phyloP scores from a whole-genome alignment of 2,888 invertebrate genomes.

The Brenthis ino region DNA sequence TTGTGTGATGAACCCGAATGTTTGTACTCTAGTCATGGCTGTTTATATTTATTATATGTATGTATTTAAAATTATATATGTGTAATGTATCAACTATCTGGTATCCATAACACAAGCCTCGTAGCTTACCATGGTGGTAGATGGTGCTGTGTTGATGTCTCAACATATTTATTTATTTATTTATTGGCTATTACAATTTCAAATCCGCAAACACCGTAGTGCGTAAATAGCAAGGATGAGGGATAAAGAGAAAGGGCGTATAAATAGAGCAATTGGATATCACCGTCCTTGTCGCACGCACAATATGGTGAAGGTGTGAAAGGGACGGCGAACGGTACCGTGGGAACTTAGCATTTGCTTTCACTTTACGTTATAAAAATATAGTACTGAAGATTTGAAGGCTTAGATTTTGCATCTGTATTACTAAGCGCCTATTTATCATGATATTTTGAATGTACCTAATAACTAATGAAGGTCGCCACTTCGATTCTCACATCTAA shows the following conservation, averaged over 20 bases:
- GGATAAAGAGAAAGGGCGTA: conserved; percentile 42
- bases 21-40: too few relatives aligned
- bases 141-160: too few relatives aligned
- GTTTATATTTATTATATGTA: too few relatives aligned
- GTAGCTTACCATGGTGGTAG: too few relatives aligned
- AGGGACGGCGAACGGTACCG: conserved; percentile 43
- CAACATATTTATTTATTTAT: too few relatives aligned
- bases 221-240: conserved; percentile 40
- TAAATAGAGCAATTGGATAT: conserved; percentile 43
- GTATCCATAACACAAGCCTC: too few relatives aligned
- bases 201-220: conserved; percentile 23
- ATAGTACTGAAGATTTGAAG: conserved; percentile 33
- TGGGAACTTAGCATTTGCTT: conserved; percentile 55
- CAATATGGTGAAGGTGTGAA: conserved; percentile 33
- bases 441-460: neutral
- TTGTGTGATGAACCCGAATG: too few relatives aligned
- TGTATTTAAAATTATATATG: too few relatives aligned
- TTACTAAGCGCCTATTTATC: neutral
- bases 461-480: too few relatives aligned
- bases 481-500: too few relatives aligned
- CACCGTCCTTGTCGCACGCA: conserved; percentile 40
- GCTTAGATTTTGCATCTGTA: conserved; percentile 12
- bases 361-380: conserved; percentile 46
- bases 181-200: neutral
- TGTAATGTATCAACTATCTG: too few relatives aligned